phyloP scores from a whole-genome alignment of 2,113 vertebrate species.

The Spilogale gracilis region DNA sequence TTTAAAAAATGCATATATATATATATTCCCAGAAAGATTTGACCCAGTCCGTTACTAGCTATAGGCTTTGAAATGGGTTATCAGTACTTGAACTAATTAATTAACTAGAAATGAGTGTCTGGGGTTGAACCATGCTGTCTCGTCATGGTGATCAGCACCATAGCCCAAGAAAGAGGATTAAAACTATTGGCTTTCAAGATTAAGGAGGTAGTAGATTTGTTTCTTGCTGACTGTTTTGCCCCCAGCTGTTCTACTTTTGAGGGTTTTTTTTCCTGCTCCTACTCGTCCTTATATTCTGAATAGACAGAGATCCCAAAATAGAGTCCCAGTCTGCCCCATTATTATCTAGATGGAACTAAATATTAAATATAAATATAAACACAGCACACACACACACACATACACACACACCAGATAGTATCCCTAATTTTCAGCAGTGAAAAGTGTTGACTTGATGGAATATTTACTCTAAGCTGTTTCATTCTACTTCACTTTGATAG shows the following conservation, averaged over 20 bases:
- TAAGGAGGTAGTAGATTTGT: conserved; percentile 55
- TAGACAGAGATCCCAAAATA: not conserved
- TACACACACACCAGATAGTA: not conserved
- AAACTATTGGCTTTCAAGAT: not conserved
- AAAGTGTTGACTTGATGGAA: not conserved
- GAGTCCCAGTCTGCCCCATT: not conserved
- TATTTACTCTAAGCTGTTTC: not conserved
- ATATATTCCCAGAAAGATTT: conserved; percentile 33
- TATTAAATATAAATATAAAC: not conserved
- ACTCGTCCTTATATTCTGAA: not conserved
- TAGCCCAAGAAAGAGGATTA: conserved; percentile 7
- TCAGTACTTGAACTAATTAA: conserved; percentile 62
- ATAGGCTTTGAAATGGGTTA: not conserved
- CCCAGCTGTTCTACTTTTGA: not conserved
- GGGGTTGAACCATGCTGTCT: not conserved
- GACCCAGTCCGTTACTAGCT: conserved; percentile 5
- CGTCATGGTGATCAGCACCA: conserved; percentile 22
- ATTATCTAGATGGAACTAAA: conserved; percentile 1
- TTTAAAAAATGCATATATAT: too few relatives aligned
- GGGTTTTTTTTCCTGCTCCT: not conserved
- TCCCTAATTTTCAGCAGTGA: not conserved
- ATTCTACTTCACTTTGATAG: not conserved
- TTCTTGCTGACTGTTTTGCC: conserved; percentile 45
- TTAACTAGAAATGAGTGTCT: conserved; percentile 48
- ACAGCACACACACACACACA: not conserved